Conservation (phyloP, 2,888 invertebrate genomes). For the Ochropacha duplaris region DNA sequence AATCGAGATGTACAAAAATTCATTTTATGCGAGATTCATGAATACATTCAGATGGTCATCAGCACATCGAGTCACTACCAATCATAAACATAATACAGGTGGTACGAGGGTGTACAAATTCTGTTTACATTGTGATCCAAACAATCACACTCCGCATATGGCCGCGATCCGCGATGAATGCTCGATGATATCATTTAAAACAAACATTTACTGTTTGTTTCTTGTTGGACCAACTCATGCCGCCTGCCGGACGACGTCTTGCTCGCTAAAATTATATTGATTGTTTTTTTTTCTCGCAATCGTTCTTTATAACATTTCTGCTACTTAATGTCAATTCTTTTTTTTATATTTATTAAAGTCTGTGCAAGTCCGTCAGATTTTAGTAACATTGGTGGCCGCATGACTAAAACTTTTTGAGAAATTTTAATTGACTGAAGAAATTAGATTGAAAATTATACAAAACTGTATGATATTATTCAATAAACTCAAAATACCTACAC, state of each 20-base stretch:
- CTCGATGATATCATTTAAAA: slow-evolving; percentile 21
- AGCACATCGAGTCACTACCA: too few species aligned
- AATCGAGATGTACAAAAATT: not conserved
- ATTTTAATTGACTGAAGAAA: too few species aligned
- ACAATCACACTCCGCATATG: slow-evolving; percentile 26
- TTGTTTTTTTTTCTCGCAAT: not conserved
- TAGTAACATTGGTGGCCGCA: too few species aligned
- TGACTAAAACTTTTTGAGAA: too few species aligned
- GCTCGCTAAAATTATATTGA: not conserved
- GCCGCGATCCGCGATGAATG: slow-evolving; percentile 17
- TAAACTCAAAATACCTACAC: too few species aligned
- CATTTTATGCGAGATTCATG: too few species aligned
- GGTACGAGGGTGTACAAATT: slow-evolving; percentile 13
- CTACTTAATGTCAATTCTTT: too few species aligned
- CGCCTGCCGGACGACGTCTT: not conserved
- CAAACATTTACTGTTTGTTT: slow-evolving; percentile 30
- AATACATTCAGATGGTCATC: not conserved
- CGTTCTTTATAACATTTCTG: too few species aligned
- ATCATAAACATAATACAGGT: slow-evolving; percentile 27
- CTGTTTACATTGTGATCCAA: slow-evolving; percentile 25
- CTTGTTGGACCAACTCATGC: slow-evolving; percentile 8
- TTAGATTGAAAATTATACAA: too few species aligned
- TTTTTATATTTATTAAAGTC: too few species aligned
- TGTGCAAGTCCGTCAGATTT: too few species aligned
- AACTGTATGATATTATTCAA: too few species aligned